phyloP scores from a whole-genome alignment of 2,888 invertebrate genomes.

The Brenthis ino region DNA sequence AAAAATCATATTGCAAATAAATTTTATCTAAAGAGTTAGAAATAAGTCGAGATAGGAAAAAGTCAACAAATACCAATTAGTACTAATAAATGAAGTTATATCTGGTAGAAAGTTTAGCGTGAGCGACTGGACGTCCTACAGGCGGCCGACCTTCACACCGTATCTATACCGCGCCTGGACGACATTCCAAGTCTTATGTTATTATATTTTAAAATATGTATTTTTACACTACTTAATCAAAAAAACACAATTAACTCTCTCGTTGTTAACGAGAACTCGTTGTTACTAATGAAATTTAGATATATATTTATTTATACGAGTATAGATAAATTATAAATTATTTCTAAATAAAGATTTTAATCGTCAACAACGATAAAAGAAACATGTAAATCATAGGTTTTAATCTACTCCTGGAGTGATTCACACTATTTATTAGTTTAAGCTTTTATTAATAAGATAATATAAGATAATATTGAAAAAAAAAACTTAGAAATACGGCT shows the following conservation, averaged over 20 bases:
- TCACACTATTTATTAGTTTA: no score
- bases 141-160: slow-evolving; percentile 45
- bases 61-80: slow-evolving; percentile 11
- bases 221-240: slow-evolving; percentile 11
- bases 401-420: no score
- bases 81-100: slow-evolving; percentile 16
- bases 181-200: slow-evolving; percentile 44
- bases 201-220: slow-evolving; percentile 14
- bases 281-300: neutral
- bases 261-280: neutral
- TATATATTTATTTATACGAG: neutral
- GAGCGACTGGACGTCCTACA: slow-evolving; percentile 35
- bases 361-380: neutral
- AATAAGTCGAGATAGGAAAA: neutral
- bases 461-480: no score
- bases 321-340: no score
- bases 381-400: no score
- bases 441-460: no score
- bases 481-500: no score
- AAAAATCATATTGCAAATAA: neutral
- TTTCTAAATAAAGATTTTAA: neutral
- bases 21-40: neutral
- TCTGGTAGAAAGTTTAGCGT: slow-evolving; percentile 30
- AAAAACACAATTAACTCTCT: neutral
- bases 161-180: slow-evolving; percentile 45